Evolutionary conservation across 2,113 vertebrate species (phyloP).

Genomic region (Semicossyphus pulcher): DNA sequence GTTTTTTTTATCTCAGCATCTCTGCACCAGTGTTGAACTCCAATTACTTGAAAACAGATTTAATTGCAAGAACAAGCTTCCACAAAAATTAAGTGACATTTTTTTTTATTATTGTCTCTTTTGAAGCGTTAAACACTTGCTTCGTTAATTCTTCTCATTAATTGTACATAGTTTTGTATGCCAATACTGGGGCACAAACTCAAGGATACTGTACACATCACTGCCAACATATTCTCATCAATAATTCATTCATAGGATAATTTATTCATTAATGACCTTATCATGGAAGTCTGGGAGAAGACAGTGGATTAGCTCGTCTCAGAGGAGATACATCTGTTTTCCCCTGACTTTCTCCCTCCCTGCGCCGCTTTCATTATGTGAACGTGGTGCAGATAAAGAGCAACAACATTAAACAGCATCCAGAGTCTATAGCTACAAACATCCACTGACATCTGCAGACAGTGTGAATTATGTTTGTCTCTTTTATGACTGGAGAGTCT

Average conservation of each 20-base stretch:
- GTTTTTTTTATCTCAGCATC: neutral
- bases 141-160: conserved; percentile 1
- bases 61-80: neutral
- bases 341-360: neutral
- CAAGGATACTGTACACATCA: conserved; percentile 43
- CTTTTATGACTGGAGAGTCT: conserved; percentile 4
- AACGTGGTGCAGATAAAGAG: conserved; percentile 24
- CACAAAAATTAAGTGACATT: neutral
- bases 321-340: conserved; percentile 54
- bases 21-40: conserved; percentile 4
- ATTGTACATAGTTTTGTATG: conserved; percentile 12
- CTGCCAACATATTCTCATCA: conserved; percentile 56
- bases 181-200: conserved; percentile 21
- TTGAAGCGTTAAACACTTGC: neutral
- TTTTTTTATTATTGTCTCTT: neutral
- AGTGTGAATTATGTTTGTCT: neutral
- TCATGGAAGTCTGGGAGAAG: conserved; percentile 65
- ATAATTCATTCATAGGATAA: conserved; percentile 75
- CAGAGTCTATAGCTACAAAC: conserved; percentile 8
- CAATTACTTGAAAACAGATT: neutral
- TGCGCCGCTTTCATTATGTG: conserved; percentile 12
- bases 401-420: conserved; percentile 12
- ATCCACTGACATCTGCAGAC: neutral
- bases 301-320: conserved; percentile 46
- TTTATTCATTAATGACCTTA: conserved; percentile 85